Base-by-base conservation (phyloP, 2,888 invertebrate genomes). In the Rhogogaster chlorosoma region DNA sequence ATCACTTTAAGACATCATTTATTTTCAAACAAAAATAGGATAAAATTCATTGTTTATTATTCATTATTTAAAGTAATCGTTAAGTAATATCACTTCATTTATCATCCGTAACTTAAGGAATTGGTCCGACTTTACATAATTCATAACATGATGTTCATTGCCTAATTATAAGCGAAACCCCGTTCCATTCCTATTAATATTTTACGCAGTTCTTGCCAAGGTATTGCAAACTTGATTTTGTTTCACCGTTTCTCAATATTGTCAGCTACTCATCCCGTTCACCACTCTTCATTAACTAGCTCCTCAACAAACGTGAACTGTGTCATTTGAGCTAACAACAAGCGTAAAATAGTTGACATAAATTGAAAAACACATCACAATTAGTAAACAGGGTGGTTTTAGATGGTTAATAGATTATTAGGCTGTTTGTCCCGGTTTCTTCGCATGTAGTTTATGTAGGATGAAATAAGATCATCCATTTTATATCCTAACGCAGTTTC, bases 381-480 rank as follows among this genome's bases (percentile, higher is more conserved):
- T 49, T 6, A 26, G 61, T 12, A 10, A 26, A 22, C 10, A 9
- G 61, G 22, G 22, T 73, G 22, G 10, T 49, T 32, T 32, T 53
- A 77, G 3, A 61, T 38, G 61, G 26, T 49, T 38, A 80, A 42
- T 22, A 38, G 26, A 36, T 61, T 80, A 38, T 32, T 22, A 5
- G 22, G 57, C 9, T 80, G 80, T 12, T 57, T 80, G 26, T 83
- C 83, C 70, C 61, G 83, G 53, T 29, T 67, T 32, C 10, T 67
- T 42, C 94, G 93, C 84, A 95, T 91, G 85, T 95, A 95, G 86
- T 95, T 95, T 57, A 96, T 98, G 93, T 99, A 99, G 0, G 99
- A 99, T 15, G 98, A 97, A 90, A 99, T 95, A 83, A 99, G 95
- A 93, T 99, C 99, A 92, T 99, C 99, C 97, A 99, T 98, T 95